phyloP scores from a whole-genome alignment of 2,888 invertebrate genomes.

The Miltochrista miniata region DNA sequence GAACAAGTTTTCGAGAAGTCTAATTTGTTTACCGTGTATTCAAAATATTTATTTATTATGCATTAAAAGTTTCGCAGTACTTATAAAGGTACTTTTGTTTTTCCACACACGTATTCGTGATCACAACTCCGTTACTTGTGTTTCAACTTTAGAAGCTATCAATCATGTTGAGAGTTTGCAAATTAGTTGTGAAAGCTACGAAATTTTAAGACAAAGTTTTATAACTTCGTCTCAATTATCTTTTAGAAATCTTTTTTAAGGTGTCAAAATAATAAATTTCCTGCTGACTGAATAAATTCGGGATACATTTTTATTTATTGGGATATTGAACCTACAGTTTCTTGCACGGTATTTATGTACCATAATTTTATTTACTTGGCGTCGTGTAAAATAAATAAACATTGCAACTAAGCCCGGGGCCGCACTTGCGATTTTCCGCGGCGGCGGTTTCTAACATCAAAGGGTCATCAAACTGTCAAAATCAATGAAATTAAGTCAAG shows the following conservation, averaged over 20 bases:
- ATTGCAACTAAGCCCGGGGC: too few species aligned
- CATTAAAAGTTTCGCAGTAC: not conserved
- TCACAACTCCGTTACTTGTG: constrained; percentile 24
- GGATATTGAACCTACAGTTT: not conserved
- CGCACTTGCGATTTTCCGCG: too few species aligned
- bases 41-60: not conserved
- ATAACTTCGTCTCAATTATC: constrained; percentile 34
- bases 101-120: constrained; percentile 22
- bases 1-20: not conserved
- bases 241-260: constrained; percentile 11
- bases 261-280: not conserved
- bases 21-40: constrained; percentile 1
- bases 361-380: too few species aligned
- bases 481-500: too few species aligned
- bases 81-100: constrained; percentile 4
- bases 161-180: constrained; percentile 36
- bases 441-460: too few species aligned
- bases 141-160: constrained; percentile 31
- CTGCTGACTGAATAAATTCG: not conserved
- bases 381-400: too few species aligned
- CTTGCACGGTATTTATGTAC: too few species aligned
- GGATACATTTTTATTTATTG: not conserved
- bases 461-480: too few species aligned
- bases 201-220: constrained; percentile 18
- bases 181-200: constrained; percentile 25